Base-by-base conservation (phyloP, 2,113 vertebrate species). In the Mesembrinibis cayennensis region DNA sequence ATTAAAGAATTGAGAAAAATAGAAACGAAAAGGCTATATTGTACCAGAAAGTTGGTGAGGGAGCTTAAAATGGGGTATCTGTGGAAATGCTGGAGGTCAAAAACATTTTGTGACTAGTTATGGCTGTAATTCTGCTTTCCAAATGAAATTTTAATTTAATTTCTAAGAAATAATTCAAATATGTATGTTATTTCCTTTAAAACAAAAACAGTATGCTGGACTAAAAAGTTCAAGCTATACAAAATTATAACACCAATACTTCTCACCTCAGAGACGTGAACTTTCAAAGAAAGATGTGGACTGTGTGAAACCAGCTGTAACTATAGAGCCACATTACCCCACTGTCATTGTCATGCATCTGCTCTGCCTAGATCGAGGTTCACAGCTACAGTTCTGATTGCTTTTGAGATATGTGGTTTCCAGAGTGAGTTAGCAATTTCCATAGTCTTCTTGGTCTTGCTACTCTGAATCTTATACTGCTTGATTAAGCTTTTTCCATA, bases 381-480 rank as follows among this genome's bases (percentile, higher is more conserved):
- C 89, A 72, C 52, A 53, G 80, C 65, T 49, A 42, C 89, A 65
- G 61, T 76, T 97, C 73, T 49, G 93, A 96, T 91, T 89, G 83
- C 89, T 91, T 87, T 71, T 78, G 56, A 87, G 95, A 93, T 92
- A 95, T 1, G 58, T 3, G 2, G 42, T 90, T 83, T 94, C 92
- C 85, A 93, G 62, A 87, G 40, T 30, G 59, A 90, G 61, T 82
- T 95, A 69, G 56, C 77, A 82, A 78, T 95, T 97, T 93, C 94
- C 69, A 92, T 27, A 66, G 58, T 61, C 90, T 81, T 72, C 44
- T 89, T 67, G 52, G 47, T 67, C 50, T 67, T 81, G 32, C 38
- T 70, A 20, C 34, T 91, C 47, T 67, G 67, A 84, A 92, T 87
- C 55, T 56, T 73, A 29, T 40, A 73, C 70, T 84, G 47, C 72